phyloP scores from a whole-genome alignment of 2,888 invertebrate genomes.

The Drosophila multiciliata region DNA sequence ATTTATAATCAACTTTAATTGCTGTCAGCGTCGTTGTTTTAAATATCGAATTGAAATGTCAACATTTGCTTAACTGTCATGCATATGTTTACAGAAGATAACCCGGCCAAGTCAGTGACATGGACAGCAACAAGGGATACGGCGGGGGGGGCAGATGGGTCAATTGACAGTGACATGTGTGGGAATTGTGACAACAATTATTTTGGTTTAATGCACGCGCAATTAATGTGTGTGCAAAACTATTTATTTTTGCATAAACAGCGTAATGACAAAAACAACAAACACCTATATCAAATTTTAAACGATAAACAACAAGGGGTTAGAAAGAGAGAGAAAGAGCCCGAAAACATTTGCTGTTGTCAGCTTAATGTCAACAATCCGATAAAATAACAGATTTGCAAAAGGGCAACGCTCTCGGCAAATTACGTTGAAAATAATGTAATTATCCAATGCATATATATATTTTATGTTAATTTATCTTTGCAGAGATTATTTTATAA shows the following conservation, averaged over 20 bases:
- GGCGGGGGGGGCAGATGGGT: too few species aligned
- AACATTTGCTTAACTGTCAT: constrained; percentile 57
- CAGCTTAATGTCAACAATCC: constrained; percentile 38
- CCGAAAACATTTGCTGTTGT: constrained; percentile 44
- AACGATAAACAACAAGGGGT: constrained; percentile 18
- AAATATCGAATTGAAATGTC: constrained; percentile 56
- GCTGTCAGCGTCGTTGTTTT: constrained; percentile 38
- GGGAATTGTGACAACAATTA: constrained; percentile 43
- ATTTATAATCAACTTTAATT: constrained; percentile 29
- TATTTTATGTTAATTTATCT: background rate
- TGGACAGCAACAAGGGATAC: background rate
- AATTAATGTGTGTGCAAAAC: constrained; percentile 52
- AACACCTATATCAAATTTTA: constrained; percentile 26
- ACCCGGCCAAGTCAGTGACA: constrained; percentile 1
- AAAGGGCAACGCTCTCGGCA: background rate
- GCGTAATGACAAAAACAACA: constrained; percentile 12
- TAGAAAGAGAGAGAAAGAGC: background rate
- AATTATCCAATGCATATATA: constrained; percentile 39
- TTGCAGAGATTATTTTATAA: background rate
- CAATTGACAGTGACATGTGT: constrained; percentile 41
- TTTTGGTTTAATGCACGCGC: constrained; percentile 30
- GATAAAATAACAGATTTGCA: constrained; percentile 23
- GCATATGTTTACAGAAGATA: constrained; percentile 21
- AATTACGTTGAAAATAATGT: constrained; percentile 43
- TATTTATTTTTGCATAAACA: constrained; percentile 50